Evolutionary conservation across 2,888 invertebrate species (phyloP), one percentile per base, ranked within the genome.

Genomic region (Meghimatium bilineatum): DNA sequence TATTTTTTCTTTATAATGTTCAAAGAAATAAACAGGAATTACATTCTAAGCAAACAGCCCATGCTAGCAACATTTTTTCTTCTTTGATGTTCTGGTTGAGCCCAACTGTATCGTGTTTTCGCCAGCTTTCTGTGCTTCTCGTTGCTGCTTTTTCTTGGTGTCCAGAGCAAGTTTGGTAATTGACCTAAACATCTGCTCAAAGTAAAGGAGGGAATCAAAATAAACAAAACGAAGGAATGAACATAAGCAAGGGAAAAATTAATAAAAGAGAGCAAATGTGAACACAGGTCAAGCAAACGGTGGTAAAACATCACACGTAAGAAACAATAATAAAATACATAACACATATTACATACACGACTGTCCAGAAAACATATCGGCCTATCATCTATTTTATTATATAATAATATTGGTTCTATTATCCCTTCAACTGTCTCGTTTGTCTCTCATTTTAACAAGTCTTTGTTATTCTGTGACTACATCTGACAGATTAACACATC

Each of bases 101-200:
- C 80, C 67, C 12, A 84, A 66, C 10, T 79, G 80, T 74, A 84
- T 84, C 20, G 80, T 80, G 74, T 74, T 80, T 52, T 84, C 84
- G 26, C 63, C 80, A 36, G 74, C 36, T 36, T 36, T 84, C 84
- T 84, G 84, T 26, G 86, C 89, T 78, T 89, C 89, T 77, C 88
- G 88, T 86, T 90, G 91, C 87, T 91, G 91, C 87, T 91, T 90
- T 94, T 96, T 95, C 95, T 98, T 98, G 87, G 96, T 96, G 93
- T 96, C 95, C 93, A 98, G 95, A 89, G 98, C 98, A 95, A 97
- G 96, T 89, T 95, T 95, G 84, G 96, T 96, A 90, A 96, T 95
- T 89, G 95, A 95, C 94, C 95, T 95, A 93, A 96, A 96, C 96
- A 96, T 96, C 96, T 96, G 93, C 69, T 44, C 75, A 82, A 44